A percentile compares a stretch with the other conserved stretches of the same genome.
phyloP scores from a whole-genome alignment of 2,113 vertebrate species.

The Leptobrachium ailaonicum region DNA sequence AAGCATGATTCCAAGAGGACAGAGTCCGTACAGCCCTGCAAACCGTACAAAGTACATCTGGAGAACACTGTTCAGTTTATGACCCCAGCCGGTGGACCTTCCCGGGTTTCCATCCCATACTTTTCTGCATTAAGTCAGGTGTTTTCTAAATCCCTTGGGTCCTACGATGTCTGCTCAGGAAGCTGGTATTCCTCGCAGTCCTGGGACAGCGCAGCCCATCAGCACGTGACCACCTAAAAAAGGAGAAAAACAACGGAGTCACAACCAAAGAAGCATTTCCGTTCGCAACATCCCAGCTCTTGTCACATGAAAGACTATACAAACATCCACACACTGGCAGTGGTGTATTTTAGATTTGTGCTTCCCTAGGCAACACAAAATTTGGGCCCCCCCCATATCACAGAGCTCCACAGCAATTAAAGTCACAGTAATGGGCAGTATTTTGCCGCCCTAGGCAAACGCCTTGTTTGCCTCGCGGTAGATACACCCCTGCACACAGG shows the following conservation, averaged over 20 bases:
- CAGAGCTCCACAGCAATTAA: too few relatives aligned
- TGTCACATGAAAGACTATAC: too few relatives aligned
- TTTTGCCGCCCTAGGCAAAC: too few relatives aligned
- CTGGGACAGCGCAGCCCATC: conserved; percentile 72
- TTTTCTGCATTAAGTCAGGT: conserved; percentile 4
- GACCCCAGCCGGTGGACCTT: conserved; percentile 82
- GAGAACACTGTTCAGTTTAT: conserved; percentile 79
- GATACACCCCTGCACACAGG: too few relatives aligned
- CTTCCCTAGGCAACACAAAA: too few relatives aligned
- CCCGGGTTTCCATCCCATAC: conserved; percentile 67
- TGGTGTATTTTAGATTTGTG: too few relatives aligned
- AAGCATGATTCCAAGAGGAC: conserved; percentile 80
- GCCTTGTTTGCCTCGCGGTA: too few relatives aligned
- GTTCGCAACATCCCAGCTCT: too few relatives aligned
- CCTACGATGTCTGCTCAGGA: conserved; percentile 65
- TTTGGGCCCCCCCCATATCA: too few relatives aligned
- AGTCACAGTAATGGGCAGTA: too few relatives aligned
- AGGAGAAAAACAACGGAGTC: conserved; percentile 27
- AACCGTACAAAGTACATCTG: conserved; percentile 71
- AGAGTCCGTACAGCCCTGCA: conserved; percentile 70
- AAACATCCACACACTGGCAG: too few relatives aligned
- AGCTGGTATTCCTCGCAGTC: conserved; percentile 69
- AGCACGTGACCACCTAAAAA: conserved; percentile 68
- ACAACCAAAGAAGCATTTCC: too few relatives aligned
- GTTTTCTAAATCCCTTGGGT: conserved; percentile 44